These are phyloP conservation scores for Nezara viridula DNA, from an alignment of 2,888 invertebrate species.

Conservation along the genomic window DNA sequence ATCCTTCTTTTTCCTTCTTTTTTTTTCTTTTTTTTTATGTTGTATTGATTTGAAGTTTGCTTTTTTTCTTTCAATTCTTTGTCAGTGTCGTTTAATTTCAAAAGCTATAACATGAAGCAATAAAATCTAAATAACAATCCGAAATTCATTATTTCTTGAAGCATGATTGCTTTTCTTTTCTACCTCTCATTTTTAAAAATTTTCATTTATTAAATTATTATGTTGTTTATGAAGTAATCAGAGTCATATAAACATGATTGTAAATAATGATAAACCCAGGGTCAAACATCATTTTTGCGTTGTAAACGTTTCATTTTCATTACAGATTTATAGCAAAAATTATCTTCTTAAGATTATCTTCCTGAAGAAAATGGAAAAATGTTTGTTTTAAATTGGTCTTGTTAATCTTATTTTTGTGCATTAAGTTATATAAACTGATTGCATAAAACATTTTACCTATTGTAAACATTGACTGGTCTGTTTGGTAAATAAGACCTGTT, in stretches of 20 bases:
- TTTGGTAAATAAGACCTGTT: too few species aligned
- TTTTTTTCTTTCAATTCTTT: neutral
- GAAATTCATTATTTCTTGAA: neutral
- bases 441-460: too few species aligned
- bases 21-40: neutral
- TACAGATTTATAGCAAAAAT: neutral
- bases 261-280: neutral
- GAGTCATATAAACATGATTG: conserved; percentile 22
- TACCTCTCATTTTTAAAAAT: neutral
- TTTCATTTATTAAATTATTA: neutral
- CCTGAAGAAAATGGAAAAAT: too few species aligned
- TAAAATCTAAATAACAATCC: neutral
- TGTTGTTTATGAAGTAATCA: conserved; percentile 1
- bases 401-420: neutral
- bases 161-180: conserved; percentile 24
- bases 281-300: neutral
- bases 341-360: neutral
- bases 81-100: neutral
- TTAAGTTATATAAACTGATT: neutral
- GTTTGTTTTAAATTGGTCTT: neutral
- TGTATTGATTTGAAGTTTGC: neutral
- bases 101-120: too few species aligned
- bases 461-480: too few species aligned
- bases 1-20: neutral
- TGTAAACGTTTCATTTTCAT: neutral